Evolutionary conservation across 2,797 vertebrate species (phyloP), one percentile per base, ranked within the genome.

Genomic region (Pterois miles): DNA sequence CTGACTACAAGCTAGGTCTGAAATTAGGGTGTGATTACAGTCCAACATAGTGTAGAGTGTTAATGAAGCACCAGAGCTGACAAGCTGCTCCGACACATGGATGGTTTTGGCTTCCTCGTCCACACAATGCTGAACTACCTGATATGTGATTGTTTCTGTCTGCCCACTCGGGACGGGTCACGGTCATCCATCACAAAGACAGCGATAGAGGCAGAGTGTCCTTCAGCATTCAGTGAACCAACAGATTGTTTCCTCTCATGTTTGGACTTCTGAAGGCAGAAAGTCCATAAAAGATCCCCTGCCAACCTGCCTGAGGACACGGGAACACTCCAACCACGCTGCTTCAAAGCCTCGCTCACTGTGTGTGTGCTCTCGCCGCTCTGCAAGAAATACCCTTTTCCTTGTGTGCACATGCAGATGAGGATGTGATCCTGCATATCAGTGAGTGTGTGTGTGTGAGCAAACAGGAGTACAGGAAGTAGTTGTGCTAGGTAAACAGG

Each of bases 201-300:
- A 57, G 27, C n/a, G 27, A 53, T 13, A 29, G 18, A 25, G 27
- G 18, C 34, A 59, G 40, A 56, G 64, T 31, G 68, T 68, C 59
- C 74, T 71, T 83, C 81, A 86, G 68, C 40, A 58, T 64, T 71
- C 80, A 82, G 50, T 31, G 0, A 58, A 81, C 73, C 71, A 76
- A 80, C 77, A 78, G 70, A 82, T 76, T 68, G 78, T 83, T 86
- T 88, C 80, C 82, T 81, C 81, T 82, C 75, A 73, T 88, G 82
- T 91, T 81, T 83, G 68, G 73, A 83, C 81, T 86, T 87, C 84
- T 79, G 78, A 88, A 66, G 76, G 60, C 65, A 67, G 58, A 78
- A 77, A 70, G 68, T 66, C 50, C 68, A 88, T 72, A 76, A 89
- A 58, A 84, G 85, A 88, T 85, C 69, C 69, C 71, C 82, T 23